A percentile compares a stretch with the other conserved stretches of the same genome.
phyloP scores from a whole-genome alignment of 1,140 invertebrate genomes.

The Saccostrea echinata region DNA sequence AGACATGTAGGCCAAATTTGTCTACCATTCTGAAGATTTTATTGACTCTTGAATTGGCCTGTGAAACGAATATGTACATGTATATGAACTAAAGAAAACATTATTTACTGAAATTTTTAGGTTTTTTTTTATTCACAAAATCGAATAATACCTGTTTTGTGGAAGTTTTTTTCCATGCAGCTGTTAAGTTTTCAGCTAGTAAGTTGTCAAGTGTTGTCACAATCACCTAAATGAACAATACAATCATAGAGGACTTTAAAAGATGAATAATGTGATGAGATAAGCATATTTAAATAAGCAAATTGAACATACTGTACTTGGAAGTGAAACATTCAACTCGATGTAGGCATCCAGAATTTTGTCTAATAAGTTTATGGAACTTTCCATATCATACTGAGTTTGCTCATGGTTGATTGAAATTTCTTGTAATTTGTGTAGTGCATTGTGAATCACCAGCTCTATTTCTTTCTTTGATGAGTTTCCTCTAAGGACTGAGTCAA shows the following conservation, averaged over 20 bases:
- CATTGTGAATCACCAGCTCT: background rate
- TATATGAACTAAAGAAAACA: background rate
- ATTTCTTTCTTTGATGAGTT: background rate
- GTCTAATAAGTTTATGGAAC: background rate
- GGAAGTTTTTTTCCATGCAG: background rate
- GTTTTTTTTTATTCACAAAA: no score
- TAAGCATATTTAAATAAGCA: no score
- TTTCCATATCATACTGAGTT: background rate
- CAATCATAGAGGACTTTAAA: background rate
- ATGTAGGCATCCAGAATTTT: background rate
- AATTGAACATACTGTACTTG: background rate
- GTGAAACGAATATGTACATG: background rate
- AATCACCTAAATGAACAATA: background rate
- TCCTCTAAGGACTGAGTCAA: background rate
- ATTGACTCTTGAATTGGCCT: background rate
- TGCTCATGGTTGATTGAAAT: background rate
- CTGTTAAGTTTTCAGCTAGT: background rate
- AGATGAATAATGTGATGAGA: no score
- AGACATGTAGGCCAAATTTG: background rate
- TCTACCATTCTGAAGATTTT: background rate
- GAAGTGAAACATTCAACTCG: background rate
- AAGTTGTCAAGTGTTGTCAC: background rate
- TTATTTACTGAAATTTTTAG: no score
- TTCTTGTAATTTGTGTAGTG: background rate
- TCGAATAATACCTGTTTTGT: background rate